Percentiles rank a stretch among this genome's conserved stretches.
phyloP scores from a whole-genome alignment of 2,888 invertebrate genomes.

The Drosophila flavopinicola region DNA sequence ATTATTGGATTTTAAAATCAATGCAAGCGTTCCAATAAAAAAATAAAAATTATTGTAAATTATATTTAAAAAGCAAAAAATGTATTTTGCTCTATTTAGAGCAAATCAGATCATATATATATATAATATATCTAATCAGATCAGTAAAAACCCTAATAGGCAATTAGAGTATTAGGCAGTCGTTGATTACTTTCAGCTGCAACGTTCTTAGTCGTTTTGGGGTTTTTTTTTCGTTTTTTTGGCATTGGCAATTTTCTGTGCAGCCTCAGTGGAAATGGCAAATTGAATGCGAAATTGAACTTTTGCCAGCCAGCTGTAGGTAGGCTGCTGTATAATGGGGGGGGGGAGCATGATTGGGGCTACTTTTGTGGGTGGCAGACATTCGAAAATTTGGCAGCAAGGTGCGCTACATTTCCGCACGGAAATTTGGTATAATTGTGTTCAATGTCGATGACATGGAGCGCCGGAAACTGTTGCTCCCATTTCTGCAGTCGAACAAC shows the following conservation, averaged over 20 bases:
- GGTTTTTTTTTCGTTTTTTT: conserved; percentile 11
- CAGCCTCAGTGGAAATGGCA: conserved; percentile 66
- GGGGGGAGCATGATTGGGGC: background rate
- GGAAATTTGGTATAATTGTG: conserved; percentile 76
- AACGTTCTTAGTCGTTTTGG: background rate
- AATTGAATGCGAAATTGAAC: conserved; percentile 79
- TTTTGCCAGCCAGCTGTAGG: conserved; percentile 58
- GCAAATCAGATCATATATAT: too few species aligned
- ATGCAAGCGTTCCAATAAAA: too few species aligned
- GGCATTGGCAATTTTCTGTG: conserved; percentile 40
- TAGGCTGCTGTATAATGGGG: too few species aligned
- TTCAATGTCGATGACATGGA: conserved; percentile 71
- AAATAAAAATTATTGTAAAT: too few species aligned
- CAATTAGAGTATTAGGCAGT: background rate
- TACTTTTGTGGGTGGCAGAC: conserved; percentile 6
- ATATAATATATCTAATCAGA: too few species aligned
- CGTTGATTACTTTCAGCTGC: background rate
- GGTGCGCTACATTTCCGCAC: conserved; percentile 57
- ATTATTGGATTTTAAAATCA: too few species aligned
- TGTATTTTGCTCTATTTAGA: too few species aligned
- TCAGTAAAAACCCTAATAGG: too few species aligned
- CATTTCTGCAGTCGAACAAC: conserved; percentile 2
- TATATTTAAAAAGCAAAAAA: too few species aligned
- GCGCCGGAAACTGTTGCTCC: conserved; percentile 64
- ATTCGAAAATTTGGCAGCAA: conserved; percentile 42